phyloP scores from a whole-genome alignment of 2,888 invertebrate genomes.

The Hydraecia micacea region DNA sequence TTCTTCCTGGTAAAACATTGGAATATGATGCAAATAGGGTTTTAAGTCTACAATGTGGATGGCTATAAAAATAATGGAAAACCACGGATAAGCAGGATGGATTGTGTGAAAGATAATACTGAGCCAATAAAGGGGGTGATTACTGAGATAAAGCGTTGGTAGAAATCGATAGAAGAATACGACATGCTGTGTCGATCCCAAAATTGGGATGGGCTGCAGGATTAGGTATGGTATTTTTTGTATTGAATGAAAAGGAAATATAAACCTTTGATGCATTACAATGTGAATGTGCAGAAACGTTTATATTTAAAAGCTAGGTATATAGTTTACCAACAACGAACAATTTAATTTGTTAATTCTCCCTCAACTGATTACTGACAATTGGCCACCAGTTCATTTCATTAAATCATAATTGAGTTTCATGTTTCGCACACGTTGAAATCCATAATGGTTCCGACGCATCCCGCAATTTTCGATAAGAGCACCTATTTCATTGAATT shows the following conservation, averaged over 20 bases:
- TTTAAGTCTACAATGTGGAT: not conserved
- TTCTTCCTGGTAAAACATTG: not conserved
- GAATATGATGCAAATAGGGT: not conserved
- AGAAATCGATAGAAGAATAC: not conserved
- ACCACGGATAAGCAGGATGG: not conserved
- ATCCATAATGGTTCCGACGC: conserved; percentile 15
- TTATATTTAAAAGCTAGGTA: not conserved
- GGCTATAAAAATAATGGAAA: conserved; percentile 33
- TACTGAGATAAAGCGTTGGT: conserved; percentile 2
- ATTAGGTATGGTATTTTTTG: too few species aligned
- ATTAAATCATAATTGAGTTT: conserved; percentile 33
- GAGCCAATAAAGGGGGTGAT: not conserved
- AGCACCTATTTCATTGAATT: conserved; percentile 6
- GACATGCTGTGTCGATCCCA: not conserved
- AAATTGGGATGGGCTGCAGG: not conserved
- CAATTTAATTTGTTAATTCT: conserved; percentile 36
- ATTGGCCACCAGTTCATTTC: conserved; percentile 26
- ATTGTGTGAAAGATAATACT: conserved; percentile 11
- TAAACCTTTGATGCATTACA: not conserved
- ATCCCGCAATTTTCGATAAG: conserved; percentile 2
- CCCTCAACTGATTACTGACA: conserved; percentile 22
- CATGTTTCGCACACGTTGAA: conserved; percentile 19
- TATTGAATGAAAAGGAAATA: not conserved
- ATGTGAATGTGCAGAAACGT: not conserved
- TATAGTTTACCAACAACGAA: not conserved